phyloP scores from a whole-genome alignment of 2,113 vertebrate genomes.

The Zeus faber region DNA sequence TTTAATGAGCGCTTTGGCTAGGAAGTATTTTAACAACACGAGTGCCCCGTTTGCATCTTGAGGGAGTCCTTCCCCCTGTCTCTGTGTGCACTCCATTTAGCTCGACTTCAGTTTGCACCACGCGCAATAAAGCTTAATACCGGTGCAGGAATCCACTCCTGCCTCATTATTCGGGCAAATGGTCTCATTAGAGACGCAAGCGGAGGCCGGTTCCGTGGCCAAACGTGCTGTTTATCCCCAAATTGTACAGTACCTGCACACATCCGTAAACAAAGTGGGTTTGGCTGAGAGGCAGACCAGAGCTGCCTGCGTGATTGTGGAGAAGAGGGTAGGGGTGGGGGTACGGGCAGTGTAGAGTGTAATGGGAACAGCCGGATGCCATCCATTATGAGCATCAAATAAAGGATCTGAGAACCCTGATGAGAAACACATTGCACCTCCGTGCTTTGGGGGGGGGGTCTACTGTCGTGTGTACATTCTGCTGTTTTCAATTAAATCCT shows the following conservation, averaged over 20 bases:
- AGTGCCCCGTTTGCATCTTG: no score
- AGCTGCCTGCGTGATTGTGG: constrained; percentile 37
- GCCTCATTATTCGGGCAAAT: no score
- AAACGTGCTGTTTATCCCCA: constrained; percentile 33
- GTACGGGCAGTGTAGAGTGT: neutral
- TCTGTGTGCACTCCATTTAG: neutral
- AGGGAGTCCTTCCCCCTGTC: neutral
- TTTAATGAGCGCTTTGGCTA: constrained; percentile 5
- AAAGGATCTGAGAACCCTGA: constrained; percentile 39
- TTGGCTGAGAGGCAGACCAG: neutral
- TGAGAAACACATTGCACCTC: constrained; percentile 45
- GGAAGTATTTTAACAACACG: no score
- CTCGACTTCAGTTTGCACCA: constrained; percentile 4
- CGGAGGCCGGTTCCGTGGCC: no score
- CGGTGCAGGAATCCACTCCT: no score
- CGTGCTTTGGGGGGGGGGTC: no score
- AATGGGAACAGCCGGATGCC: constrained; percentile 38
- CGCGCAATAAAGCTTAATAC: no score
- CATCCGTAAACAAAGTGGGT: constrained; percentile 29
- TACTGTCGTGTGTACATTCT: no score
- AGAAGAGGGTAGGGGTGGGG: constrained; percentile 9
- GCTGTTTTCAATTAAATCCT: constrained; percentile 10
- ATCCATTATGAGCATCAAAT: constrained; percentile 45
- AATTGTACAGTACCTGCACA: constrained; percentile 40
- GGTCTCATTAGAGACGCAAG: no score